Conservation (phyloP, 2,113 vertebrate species). For the Dicrurus megarhynchus region DNA sequence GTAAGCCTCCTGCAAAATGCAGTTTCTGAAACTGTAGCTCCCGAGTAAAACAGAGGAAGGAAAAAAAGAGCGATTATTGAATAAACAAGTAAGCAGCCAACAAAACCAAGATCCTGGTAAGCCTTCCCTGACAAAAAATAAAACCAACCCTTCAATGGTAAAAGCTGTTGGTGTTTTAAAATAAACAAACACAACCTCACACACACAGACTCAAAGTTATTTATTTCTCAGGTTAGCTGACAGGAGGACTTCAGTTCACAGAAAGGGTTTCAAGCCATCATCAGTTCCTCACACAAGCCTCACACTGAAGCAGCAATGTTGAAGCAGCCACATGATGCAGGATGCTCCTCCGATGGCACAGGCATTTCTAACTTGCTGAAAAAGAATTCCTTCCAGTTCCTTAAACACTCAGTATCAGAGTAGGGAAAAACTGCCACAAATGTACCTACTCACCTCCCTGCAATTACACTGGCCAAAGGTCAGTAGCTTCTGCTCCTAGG, state of each 20-base stretch:
- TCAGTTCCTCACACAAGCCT: neutral
- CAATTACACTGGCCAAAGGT: neutral
- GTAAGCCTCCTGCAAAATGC: neutral
- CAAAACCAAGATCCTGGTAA: neutral
- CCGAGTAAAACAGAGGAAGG: neutral
- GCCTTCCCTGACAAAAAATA: neutral
- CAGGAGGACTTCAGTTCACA: neutral
- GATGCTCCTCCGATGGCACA: neutral
- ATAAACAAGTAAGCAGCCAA: neutral
- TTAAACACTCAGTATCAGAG: neutral
- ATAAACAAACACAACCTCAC: neutral
- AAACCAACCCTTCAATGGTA: neutral
- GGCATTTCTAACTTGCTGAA: neutral
- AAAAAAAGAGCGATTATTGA: neutral
- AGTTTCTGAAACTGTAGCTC: neutral
- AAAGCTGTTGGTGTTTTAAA: neutral
- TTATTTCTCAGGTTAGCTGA: conserved; percentile 11
- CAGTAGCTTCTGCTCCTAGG: neutral
- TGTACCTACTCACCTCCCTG: neutral
- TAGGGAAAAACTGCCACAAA: neutral
- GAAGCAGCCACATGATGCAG: neutral
- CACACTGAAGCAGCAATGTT: neutral
- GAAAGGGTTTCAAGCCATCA: neutral
- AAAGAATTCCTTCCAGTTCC: neutral
- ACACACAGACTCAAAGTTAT: neutral